Percentiles rank a stretch among this genome's conserved stretches.
phyloP scores from a whole-genome alignment of 2,797 vertebrate genomes.

The Passerculus sandwichensis region DNA sequence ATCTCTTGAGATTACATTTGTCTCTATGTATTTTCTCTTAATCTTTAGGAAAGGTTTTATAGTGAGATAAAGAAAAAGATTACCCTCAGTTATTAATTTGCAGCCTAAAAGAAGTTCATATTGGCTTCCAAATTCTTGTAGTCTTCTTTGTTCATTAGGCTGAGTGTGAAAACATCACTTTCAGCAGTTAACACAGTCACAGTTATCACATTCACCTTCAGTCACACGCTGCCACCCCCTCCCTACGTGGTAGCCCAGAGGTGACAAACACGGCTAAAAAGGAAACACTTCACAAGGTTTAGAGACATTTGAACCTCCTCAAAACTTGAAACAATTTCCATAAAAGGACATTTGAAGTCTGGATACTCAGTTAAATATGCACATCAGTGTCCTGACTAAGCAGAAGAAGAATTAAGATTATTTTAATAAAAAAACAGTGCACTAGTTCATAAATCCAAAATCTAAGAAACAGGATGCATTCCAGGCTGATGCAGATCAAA shows the following conservation, averaged over 20 bases:
- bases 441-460: not conserved
- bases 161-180: not conserved
- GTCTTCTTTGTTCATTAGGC: not conserved
- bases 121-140: not conserved
- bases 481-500: not conserved
- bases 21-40: not conserved
- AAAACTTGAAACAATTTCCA: not conserved
- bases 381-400: rapidly evolving
- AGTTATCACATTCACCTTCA: not conserved
- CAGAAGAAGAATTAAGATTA: not conserved
- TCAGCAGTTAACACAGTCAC: not conserved
- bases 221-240: not conserved
- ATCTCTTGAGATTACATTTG: not conserved
- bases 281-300: not conserved
- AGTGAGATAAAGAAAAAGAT: not conserved
- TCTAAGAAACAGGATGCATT: not conserved
- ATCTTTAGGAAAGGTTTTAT: not conserved
- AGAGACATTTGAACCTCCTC: not conserved
- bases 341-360: not conserved
- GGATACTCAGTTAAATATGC: not conserved
- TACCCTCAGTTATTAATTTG: not conserved
- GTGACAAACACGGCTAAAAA: not conserved
- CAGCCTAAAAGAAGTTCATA: not conserved
- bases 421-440: not conserved
- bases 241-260: not conserved